phyloP scores from a whole-genome alignment of 2,113 vertebrate genomes.

The Aleadryas rufinucha region DNA sequence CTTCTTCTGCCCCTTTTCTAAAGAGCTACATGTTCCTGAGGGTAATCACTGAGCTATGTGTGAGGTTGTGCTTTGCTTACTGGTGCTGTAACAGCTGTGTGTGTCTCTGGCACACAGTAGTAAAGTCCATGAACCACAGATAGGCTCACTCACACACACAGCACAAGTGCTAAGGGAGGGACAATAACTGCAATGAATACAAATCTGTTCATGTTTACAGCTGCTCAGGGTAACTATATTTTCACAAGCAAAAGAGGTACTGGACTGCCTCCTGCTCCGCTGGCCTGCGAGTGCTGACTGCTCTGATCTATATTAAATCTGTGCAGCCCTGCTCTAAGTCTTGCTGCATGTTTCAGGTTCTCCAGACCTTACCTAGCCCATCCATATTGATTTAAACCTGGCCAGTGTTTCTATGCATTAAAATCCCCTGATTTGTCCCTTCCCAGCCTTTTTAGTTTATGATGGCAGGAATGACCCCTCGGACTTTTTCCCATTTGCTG shows the following conservation, averaged over 20 bases:
- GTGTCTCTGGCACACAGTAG: neutral
- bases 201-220: neutral
- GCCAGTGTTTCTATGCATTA: neutral
- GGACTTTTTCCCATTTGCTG: neutral
- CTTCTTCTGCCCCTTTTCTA: neutral
- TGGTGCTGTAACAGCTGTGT: neutral
- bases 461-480: neutral
- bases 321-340: neutral
- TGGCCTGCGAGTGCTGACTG: fast-evolving
- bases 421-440: neutral
- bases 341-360: neutral
- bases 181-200: neutral
- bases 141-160: neutral
- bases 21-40: neutral
- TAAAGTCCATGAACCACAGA: neutral
- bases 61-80: neutral
- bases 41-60: neutral
- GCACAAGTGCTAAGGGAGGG: neutral
- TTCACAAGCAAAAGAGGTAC: neutral
- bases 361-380: neutral
- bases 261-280: neutral
- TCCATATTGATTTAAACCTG: neutral
- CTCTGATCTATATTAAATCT: neutral
- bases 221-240: neutral
- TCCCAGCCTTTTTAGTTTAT: neutral